These are phyloP conservation scores for Sclerurus mexicanus DNA, from an alignment of 2,113 vertebrate species.

Conservation along the genomic window DNA sequence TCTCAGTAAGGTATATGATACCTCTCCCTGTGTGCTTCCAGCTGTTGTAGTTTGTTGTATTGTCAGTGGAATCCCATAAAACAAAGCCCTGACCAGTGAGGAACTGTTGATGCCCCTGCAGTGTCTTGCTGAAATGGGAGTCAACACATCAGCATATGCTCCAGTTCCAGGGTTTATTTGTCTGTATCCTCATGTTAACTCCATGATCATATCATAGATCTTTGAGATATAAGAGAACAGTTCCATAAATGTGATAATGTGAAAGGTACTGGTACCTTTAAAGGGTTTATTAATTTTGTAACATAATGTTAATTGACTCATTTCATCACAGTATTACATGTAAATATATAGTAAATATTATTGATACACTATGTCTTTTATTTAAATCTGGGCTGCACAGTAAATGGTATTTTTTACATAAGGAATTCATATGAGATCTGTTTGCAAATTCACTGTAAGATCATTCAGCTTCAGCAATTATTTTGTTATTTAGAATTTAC, in stretches of 20 bases:
- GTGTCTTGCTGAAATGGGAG: background rate
- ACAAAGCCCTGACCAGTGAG: background rate
- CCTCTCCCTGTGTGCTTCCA: background rate
- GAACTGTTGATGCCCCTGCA: background rate
- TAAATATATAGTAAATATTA: conserved; percentile 74
- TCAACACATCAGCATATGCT: background rate
- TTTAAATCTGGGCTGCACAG: conserved; percentile 32
- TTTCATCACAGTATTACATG: conserved; percentile 76
- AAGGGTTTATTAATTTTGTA: conserved; percentile 37
- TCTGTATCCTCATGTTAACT: background rate
- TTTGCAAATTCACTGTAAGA: background rate
- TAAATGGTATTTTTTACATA: conserved; percentile 13
- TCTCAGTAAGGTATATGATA: background rate
- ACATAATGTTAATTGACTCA: conserved; percentile 39
- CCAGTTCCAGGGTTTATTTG: background rate
- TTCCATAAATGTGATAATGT: conserved; percentile 23
- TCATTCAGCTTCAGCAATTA: background rate
- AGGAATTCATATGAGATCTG: background rate
- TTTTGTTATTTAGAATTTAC: conserved; percentile 4
- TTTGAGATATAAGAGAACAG: conserved; percentile 5
- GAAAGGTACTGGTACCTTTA: conserved; percentile 50
- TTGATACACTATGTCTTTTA: conserved; percentile 52
- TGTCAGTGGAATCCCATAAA: background rate
- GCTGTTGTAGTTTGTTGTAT: background rate
- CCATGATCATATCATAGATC: background rate